phyloP scores from a whole-genome alignment of 1,140 invertebrate genomes.

The Drosophila chauvacae region DNA sequence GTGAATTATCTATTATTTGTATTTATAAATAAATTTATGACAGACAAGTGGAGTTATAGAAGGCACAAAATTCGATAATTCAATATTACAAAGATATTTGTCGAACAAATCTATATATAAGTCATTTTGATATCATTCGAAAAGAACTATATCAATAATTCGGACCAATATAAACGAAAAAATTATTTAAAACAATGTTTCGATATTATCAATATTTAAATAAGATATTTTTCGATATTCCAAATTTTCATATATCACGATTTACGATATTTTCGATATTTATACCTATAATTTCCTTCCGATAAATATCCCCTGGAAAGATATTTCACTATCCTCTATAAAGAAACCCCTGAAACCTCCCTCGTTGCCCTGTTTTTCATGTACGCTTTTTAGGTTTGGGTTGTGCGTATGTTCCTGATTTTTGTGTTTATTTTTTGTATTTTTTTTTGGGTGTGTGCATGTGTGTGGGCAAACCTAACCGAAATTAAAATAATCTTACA shows the following conservation, averaged over 20 bases:
- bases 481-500: constrained; percentile 82
- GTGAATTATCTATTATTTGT: not conserved
- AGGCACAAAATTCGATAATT: not conserved
- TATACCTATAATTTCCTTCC: not conserved
- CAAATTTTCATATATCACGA: not conserved
- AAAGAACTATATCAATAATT: no score
- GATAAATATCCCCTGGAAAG: not conserved
- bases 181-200: not conserved
- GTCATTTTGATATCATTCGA: no score
- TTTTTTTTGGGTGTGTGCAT: constrained; percentile 7
- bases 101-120: no score
- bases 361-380: constrained; percentile 27
- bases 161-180: not conserved
- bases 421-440: constrained; percentile 12
- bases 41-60: not conserved
- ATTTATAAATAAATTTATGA: not conserved
- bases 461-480: constrained; percentile 15
- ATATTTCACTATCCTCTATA: no score
- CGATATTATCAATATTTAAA: not conserved
- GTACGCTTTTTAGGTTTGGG: constrained; percentile 7
- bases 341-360: constrained; percentile 10
- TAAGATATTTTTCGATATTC: not conserved
- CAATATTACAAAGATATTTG: no score
- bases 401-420: constrained; percentile 36
- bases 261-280: not conserved